Base-by-base conservation (phyloP, 2,888 invertebrate species). In the Aelia acuminata region DNA sequence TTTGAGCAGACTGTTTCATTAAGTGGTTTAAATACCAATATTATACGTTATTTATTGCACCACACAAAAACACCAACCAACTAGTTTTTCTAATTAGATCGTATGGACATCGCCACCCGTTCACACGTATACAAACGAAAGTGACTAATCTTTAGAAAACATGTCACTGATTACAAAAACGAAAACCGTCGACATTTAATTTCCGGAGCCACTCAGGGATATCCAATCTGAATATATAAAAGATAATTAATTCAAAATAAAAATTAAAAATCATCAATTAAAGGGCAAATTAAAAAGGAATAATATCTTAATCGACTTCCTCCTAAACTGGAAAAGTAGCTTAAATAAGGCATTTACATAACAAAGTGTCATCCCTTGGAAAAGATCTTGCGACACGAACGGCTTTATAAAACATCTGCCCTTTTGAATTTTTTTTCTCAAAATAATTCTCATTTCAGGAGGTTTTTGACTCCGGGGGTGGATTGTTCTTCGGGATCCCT, bases 321-420 rank as follows among this genome's bases (percentile, higher is more conserved):
- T 35, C 63, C 63, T 70, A 35, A 70, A 70, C 35, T 35, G 63
- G 63, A 35, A 70, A 35, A 35, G 31, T 5, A 13, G 35, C 63
- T 35, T 70, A 70, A 70, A 35, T 70, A 35, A 70, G 63, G 26
- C 63, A 70, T 31, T 70, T 70, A 20, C 31, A 70, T 70, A 70
- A 70, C 63, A 35, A 70, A 70, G 63, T 35, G 63, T 35, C 63
- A 70, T 70, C 63, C 63, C 31, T 35, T 70, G 18, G 7, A 18
- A 70, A 70, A 5, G 63, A 35, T 70, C 63, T 70, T 70, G 31
- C 63, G 35, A 70, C 63, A 70, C 63, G 63, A 70, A 70, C 31
- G 31, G 31, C 63, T 20, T 20, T 0, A 18, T 70, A 70, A 57
- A 70, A 70, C 63, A 70, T 70, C 63, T 70, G 63, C 63, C 35